Conservation (phyloP, 2,797 vertebrate genomes). For the Acrocephalus scirpaceus region DNA sequence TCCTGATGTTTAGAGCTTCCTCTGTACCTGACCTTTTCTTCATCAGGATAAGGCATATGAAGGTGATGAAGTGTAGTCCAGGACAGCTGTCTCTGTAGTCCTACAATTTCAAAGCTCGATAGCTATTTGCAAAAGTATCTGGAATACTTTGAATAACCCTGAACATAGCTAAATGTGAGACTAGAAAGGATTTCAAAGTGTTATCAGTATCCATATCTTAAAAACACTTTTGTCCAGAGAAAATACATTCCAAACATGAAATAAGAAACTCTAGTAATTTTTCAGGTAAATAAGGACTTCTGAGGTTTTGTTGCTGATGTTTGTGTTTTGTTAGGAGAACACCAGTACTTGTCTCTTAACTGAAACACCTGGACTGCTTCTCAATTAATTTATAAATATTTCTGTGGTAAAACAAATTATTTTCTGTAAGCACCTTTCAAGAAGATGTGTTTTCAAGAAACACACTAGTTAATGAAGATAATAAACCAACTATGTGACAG, state of each 20-base stretch:
- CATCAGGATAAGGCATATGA: not conserved
- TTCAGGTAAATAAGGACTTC: not conserved
- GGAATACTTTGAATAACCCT: not conserved
- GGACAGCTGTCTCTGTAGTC: not conserved
- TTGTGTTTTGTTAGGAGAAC: not conserved
- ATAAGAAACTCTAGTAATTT: not conserved
- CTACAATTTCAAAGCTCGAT: not conserved
- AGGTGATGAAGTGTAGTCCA: not conserved
- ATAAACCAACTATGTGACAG: not conserved
- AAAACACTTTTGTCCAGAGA: not conserved
- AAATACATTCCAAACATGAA: not conserved
- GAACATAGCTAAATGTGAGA: not conserved
- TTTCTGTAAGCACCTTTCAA: not conserved
- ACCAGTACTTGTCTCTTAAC: not conserved
- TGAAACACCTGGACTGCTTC: not conserved
- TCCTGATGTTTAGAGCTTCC: not conserved
- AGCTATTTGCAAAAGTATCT: not conserved
- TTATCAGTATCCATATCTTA: not conserved
- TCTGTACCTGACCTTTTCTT: not conserved
- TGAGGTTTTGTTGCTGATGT: rapidly evolving
- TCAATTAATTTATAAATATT: not conserved
- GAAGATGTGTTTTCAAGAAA: not conserved
- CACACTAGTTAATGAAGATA: not conserved
- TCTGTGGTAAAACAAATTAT: not conserved
- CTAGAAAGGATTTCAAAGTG: not conserved